These are phyloP conservation scores for Achroia grisella DNA, from an alignment of 1,140 invertebrate genomes.

Conservation along the genomic window DNA sequence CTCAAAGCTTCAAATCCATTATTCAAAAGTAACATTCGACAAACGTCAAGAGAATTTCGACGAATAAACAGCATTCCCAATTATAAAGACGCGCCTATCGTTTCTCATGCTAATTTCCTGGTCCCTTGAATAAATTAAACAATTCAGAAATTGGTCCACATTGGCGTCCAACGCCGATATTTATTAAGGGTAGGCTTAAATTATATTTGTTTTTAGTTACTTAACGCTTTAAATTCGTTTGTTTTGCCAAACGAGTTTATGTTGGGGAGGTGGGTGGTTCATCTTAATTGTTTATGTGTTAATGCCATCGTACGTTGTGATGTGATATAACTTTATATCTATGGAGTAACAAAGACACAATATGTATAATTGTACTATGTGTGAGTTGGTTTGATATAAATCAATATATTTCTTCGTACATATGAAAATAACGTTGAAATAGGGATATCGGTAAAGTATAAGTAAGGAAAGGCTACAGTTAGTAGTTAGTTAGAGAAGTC, in stretches of 20 bases:
- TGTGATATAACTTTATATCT: too few relatives aligned
- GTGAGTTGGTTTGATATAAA: too few relatives aligned
- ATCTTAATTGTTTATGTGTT: not conserved
- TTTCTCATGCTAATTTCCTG: constrained; percentile 10
- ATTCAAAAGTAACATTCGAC: constrained; percentile 11
- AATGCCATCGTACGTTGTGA: too few relatives aligned
- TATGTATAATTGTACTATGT: too few relatives aligned
- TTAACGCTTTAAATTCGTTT: too few relatives aligned
- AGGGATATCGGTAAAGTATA: too few relatives aligned
- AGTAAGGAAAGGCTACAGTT: too few relatives aligned
- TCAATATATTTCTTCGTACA: too few relatives aligned
- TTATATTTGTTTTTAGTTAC: not conserved
- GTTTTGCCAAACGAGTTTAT: too few relatives aligned
- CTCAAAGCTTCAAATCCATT: constrained; percentile 3
- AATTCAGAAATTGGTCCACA: constrained; percentile 1
- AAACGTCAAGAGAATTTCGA: constrained; percentile 1
- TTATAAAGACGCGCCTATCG: constrained; percentile 10
- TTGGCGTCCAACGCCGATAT: constrained; percentile 2
- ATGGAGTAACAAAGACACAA: too few relatives aligned
- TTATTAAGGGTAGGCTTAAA: constrained; percentile 3
- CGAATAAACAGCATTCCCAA: constrained; percentile 9
- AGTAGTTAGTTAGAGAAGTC: too few relatives aligned
- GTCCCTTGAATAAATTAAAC: constrained; percentile 13
- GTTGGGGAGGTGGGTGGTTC: not conserved
- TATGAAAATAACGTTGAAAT: too few relatives aligned